phyloP scores from a whole-genome alignment of 30 jellyfish, hydroid and myxozoan species.

The Cassiopea xamachana region DNA sequence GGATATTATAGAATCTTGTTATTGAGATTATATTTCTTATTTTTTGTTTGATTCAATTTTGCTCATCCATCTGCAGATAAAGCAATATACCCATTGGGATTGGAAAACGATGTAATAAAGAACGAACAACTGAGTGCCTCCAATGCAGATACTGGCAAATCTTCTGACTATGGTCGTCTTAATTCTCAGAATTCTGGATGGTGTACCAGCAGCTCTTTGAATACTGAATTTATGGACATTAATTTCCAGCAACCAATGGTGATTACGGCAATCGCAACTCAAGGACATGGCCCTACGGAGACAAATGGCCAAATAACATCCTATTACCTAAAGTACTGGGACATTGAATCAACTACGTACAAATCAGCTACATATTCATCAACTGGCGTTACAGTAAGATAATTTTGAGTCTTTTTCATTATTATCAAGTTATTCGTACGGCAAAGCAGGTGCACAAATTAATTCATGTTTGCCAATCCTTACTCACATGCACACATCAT shows the following conservation, averaged over 20 bases:
- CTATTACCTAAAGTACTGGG: slow-evolving; percentile 20
- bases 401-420: too few species aligned
- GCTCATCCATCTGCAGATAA: slow-evolving; percentile 6
- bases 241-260: slow-evolving; percentile 45
- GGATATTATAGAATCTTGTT: background rate
- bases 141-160: background rate
- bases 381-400: slow-evolving; percentile 9
- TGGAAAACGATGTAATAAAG: slow-evolving; percentile 48
- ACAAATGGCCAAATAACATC: too few species aligned
- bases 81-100: slow-evolving; percentile 38
- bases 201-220: too few species aligned
- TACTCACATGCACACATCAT: too few species aligned
- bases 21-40: background rate
- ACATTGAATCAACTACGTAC: background rate
- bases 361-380: background rate
- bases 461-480: too few species aligned
- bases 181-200: slow-evolving; percentile 27
- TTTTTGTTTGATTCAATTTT: background rate
- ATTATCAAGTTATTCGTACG: background rate
- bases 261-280: slow-evolving; percentile 55
- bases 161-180: slow-evolving; percentile 9
- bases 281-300: slow-evolving; percentile 80
- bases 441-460: too few species aligned
- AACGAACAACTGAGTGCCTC: slow-evolving; percentile 16
- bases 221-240: too few species aligned